Conservation (phyloP, 1,140 invertebrate genomes). For the Cyclina sinensis region DNA sequence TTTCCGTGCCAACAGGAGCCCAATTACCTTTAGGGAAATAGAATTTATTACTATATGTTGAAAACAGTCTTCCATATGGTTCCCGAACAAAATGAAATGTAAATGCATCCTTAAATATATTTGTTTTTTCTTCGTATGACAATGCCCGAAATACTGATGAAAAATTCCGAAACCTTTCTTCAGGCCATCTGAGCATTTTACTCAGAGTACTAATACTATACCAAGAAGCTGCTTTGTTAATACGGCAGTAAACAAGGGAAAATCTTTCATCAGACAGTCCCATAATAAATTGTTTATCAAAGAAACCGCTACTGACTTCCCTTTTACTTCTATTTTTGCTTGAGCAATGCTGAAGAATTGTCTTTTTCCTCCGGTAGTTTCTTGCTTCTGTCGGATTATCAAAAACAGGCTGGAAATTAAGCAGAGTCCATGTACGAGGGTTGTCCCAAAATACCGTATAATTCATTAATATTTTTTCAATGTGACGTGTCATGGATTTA, state of each 20-base stretch:
- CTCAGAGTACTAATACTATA: not conserved
- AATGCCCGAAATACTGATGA: not conserved
- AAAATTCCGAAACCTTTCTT: not conserved
- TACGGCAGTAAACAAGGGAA: not conserved
- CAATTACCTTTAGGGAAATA: conserved; percentile 18
- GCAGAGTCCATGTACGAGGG: too few species aligned
- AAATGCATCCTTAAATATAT: not conserved
- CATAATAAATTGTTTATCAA: not conserved
- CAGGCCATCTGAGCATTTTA: not conserved
- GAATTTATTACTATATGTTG: conserved; percentile 14
- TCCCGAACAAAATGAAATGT: conserved; percentile 27
- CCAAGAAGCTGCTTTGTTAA: not conserved
- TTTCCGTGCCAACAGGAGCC: not conserved
- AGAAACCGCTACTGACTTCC: not conserved
- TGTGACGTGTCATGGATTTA: too few species aligned
- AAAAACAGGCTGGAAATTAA: too few species aligned
- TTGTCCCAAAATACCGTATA: too few species aligned
- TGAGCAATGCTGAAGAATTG: too few species aligned
- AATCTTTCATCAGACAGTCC: not conserved
- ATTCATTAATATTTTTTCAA: too few species aligned
- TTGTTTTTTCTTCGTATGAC: not conserved
- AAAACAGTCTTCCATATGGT: conserved; percentile 13
- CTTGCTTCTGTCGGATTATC: too few species aligned
- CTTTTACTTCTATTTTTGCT: too few species aligned
- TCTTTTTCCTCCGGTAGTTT: too few species aligned